Base-by-base conservation (phyloP, 1,140 invertebrate species). In the Polypedilum pembai region DNA sequence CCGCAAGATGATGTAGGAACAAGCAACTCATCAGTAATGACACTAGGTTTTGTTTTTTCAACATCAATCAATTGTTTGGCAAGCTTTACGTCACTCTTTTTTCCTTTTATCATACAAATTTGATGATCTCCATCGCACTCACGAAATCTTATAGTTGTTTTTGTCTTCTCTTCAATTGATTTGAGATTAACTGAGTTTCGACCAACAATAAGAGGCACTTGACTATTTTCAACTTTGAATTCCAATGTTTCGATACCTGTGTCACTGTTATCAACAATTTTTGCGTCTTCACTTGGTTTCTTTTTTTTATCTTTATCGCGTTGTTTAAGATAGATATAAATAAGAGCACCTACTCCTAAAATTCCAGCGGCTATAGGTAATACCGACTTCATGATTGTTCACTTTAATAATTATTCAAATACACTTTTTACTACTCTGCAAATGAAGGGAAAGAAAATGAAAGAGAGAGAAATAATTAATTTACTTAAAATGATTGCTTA, bases 11-110 rank as follows among this genome's bases (percentile, higher is more conserved):
- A 86, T 74, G 85, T 81, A 0, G 91, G 89, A 1, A 94, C 87
- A 41, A 82, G 83, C 41, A 92, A 87, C 75, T 87, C 87, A 75
- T 85, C 85, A 66, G 89, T 85, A 17, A 91, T 85, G 0, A 86
- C 77, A 5, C 90, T 88, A 73, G 91, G 88, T 74, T 89, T 88
- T 4, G 84, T 83, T 0, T 94, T 86, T 75, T 92, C 88, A 73
- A 89, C 86, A 12, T 88, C 83, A n/a, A 95, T 87, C 75, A 93
- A 79, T 1, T 85, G 83, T 77, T 93, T 88, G 0, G 92, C 93
- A 5, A 88, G 79, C 74, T 87, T 86, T 0, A 90, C 87, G 20
- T 84, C 82, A 69, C 91, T 86, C 0, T 82, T 79, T 1, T 81
- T 80, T 1, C 92, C 92, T 65, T 83, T 82, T 65, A 94, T 90